Percentiles rank a stretch among this genome's conserved stretches.
These are phyloP conservation scores for Chalcis sispes DNA, from an alignment of 2,888 invertebrate species.

Conservation along the genomic window DNA sequence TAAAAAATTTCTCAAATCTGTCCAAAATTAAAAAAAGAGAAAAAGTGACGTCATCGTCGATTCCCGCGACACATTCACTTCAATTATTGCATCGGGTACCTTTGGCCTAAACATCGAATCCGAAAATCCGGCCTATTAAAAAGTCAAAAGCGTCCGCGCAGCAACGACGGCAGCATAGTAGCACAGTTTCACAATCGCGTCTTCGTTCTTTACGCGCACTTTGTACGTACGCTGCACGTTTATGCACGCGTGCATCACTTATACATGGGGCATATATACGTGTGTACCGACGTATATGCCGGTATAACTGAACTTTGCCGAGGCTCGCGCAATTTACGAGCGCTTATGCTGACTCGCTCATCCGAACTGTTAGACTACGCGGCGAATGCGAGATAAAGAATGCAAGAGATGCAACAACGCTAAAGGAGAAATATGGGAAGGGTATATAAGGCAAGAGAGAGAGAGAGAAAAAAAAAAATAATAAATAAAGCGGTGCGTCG, in stretches of 20 bases:
- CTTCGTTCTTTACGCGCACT: no score
- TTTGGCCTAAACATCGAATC: no score
- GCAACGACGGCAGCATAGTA: neutral
- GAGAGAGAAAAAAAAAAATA: slow-evolving; percentile 33
- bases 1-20: no score
- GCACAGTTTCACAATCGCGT: neutral
- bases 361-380: slow-evolving; percentile 49
- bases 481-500: no score
- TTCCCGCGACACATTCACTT: no score
- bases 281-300: no score
- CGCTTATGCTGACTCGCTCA: slow-evolving; percentile 58
- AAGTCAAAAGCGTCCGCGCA: neutral
- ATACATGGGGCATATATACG: no score
- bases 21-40: no score
- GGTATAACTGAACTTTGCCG: slow-evolving; percentile 17
- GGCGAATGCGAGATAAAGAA: neutral
- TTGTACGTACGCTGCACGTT: no score
- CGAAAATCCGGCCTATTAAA: neutral
- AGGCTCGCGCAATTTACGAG: slow-evolving; percentile 53
- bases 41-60: no score
- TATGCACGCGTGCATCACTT: neutral
- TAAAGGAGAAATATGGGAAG: neutral
- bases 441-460: neutral
- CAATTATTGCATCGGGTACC: no score
- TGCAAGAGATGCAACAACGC: no score